phyloP scores from a whole-genome alignment of 2,113 vertebrate species.

The Lagopus leucura region DNA sequence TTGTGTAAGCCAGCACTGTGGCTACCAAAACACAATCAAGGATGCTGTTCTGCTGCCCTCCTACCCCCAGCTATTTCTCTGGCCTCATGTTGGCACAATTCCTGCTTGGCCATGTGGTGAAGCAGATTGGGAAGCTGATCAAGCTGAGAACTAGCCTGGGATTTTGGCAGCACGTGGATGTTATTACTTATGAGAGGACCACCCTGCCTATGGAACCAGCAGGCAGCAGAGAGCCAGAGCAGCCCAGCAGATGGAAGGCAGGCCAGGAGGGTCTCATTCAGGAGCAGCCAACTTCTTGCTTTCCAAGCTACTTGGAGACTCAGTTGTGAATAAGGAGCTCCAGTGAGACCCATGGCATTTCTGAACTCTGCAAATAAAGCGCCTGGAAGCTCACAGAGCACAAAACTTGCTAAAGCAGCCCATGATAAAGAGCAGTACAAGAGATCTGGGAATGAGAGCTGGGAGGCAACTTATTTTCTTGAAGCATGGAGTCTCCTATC shows the following conservation, averaged over 20 bases:
- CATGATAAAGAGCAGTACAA: background rate
- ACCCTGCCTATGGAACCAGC: conserved; percentile 17
- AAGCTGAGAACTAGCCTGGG: conserved; percentile 45
- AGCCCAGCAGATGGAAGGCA: conserved; percentile 29
- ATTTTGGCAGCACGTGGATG: background rate
- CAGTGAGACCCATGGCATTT: background rate
- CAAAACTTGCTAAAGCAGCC: background rate
- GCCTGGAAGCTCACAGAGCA: background rate
- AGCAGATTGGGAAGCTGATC: conserved; percentile 40
- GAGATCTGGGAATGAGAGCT: background rate
- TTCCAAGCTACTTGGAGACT: background rate
- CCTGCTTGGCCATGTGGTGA: background rate
- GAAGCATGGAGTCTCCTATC: background rate
- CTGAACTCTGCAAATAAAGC: background rate
- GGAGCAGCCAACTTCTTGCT: background rate
- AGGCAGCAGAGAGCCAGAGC: background rate
- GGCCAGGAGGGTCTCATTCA: conserved; percentile 6
- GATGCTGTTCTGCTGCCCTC: background rate
- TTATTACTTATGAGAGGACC: conserved; percentile 30
- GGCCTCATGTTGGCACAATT: conserved; percentile 7
- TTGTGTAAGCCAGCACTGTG: background rate
- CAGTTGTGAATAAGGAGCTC: background rate
- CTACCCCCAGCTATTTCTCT: background rate
- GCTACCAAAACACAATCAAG: background rate
- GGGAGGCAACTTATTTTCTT: background rate